These are phyloP conservation scores for Corvus cornix DNA, from an alignment of 2,113 vertebrate species.

Conservation along the genomic window DNA sequence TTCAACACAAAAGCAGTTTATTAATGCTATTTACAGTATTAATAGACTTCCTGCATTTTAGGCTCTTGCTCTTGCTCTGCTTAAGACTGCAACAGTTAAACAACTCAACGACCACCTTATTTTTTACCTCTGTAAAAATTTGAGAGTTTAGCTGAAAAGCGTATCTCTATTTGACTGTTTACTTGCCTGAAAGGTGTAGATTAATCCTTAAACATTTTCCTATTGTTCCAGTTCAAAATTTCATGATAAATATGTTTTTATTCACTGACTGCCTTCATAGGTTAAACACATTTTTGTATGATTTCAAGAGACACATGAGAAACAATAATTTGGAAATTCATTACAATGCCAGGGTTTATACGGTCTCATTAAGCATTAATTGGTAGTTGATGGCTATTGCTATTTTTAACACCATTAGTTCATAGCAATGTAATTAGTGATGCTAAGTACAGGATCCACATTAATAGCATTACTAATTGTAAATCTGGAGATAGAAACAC, in stretches of 20 bases:
- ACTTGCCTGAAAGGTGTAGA: background rate
- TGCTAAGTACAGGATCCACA: constrained; percentile 86
- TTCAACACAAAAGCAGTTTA: background rate
- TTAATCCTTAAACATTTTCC: background rate
- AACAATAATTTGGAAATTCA: constrained; percentile 83
- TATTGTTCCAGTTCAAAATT: background rate
- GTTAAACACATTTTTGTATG: constrained; percentile 60
- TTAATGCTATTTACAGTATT: background rate
- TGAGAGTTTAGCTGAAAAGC: background rate
- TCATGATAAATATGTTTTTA: constrained; percentile 21
- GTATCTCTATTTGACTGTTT: background rate
- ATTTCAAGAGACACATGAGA: constrained; percentile 70
- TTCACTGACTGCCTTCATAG: constrained; percentile 43
- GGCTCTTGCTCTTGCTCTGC: background rate
- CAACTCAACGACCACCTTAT: background rate
- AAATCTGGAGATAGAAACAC: constrained; percentile 81
- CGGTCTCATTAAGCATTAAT: constrained; percentile 86
- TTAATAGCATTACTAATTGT: constrained; percentile 88
- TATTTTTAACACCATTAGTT: constrained; percentile 87
- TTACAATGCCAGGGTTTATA: constrained; percentile 85
- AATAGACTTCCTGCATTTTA: background rate
- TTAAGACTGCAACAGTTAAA: background rate
- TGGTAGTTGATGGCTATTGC: constrained; percentile 86
- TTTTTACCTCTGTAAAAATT: background rate
- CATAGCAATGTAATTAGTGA: constrained; percentile 87